Conservation (phyloP, 2,797 vertebrate genomes). For the Hemitrygon akajei region DNA sequence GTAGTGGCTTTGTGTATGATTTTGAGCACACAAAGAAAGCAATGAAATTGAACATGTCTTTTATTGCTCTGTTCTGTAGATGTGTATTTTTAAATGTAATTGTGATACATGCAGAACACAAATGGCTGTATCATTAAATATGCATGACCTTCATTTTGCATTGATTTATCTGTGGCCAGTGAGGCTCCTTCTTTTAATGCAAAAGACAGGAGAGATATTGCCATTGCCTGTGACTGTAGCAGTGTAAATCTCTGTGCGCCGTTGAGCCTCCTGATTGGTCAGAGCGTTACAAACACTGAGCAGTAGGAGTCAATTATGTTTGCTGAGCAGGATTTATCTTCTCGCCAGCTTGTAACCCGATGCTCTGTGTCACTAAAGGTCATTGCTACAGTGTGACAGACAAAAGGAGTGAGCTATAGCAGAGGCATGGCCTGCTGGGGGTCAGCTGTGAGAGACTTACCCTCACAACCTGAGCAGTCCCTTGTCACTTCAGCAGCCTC, state of each 20-base stretch:
- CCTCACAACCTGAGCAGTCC: slow-evolving; percentile 16
- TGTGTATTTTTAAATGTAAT: slow-evolving; percentile 13
- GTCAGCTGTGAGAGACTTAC: not conserved
- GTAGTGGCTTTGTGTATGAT: slow-evolving; percentile 17
- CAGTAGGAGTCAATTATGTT: not conserved
- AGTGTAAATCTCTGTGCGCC: not conserved
- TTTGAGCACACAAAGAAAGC: slow-evolving; percentile 15
- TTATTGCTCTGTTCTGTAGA: not conserved
- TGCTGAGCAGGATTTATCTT: accelerated
- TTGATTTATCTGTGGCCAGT: slow-evolving; percentile 37
- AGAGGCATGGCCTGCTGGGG: slow-evolving; percentile 20
- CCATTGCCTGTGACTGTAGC: slow-evolving; percentile 15
- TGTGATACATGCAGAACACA: slow-evolving; percentile 21
- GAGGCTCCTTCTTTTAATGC: slow-evolving; percentile 24
- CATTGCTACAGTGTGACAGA: not conserved
- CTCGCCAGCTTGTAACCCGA: slow-evolving; percentile 34
- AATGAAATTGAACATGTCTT: slow-evolving; percentile 17
- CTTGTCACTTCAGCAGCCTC: not conserved
- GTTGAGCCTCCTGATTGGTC: accelerated
- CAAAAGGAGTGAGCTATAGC: not conserved
- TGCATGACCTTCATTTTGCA: slow-evolving; percentile 34
- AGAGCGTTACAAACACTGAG: not conserved
- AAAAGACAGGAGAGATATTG: slow-evolving; percentile 27
- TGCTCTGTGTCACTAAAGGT: not conserved
- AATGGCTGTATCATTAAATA: slow-evolving; percentile 36